phyloP scores from a whole-genome alignment of 2,888 invertebrate species.

The Spodoptera littoralis region DNA sequence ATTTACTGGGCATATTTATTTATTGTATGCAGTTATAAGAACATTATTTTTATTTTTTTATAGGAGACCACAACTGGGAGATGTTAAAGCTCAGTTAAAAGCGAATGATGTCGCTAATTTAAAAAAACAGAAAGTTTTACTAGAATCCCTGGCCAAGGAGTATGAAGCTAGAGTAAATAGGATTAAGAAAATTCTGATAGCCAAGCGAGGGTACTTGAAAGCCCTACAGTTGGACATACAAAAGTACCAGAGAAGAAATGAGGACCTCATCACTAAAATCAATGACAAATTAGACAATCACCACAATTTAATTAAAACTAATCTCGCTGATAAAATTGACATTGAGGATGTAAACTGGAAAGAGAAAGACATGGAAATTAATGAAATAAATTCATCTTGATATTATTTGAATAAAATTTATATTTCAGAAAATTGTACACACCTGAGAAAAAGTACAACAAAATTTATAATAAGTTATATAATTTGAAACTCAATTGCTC shows the following conservation, averaged over 20 bases:
- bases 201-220: constrained; percentile 81
- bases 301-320: constrained; percentile 63
- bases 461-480: constrained; percentile 76
- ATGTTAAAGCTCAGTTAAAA: constrained; percentile 78
- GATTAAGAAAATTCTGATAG: constrained; percentile 76
- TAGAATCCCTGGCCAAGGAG: constrained; percentile 79
- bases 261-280: constrained; percentile 74
- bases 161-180: constrained; percentile 78
- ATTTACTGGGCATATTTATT: too few species aligned
- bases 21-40: too few species aligned
- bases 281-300: constrained; percentile 75
- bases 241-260: constrained; percentile 83
- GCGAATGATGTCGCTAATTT: constrained; percentile 78
- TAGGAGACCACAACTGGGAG: constrained; percentile 81
- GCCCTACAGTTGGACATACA: constrained; percentile 82
- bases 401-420: constrained; percentile 85
- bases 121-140: constrained; percentile 75
- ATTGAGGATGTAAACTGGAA: constrained; percentile 70
- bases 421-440: constrained; percentile 88
- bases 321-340: constrained; percentile 61
- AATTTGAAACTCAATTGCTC: constrained; percentile 77
- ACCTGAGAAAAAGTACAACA: constrained; percentile 86
- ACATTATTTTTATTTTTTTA: constrained; percentile 38
- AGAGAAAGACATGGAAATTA: constrained; percentile 69
- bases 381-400: constrained; percentile 71